Conservation (phyloP, 2,113 vertebrate species). For the Nycticorax nycticorax region DNA sequence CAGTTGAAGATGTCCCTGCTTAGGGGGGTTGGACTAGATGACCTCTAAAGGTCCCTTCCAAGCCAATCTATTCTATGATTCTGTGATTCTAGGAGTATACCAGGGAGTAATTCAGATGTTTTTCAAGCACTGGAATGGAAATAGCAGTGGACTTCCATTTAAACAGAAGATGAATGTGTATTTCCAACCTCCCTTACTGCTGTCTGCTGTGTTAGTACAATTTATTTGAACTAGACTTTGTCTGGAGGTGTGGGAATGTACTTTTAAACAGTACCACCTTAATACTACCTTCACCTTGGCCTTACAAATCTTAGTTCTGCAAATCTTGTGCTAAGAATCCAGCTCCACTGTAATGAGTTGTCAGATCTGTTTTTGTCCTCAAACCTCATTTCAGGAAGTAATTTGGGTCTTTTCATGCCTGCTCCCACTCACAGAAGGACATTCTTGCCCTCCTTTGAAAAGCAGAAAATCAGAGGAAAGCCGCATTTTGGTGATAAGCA, state of each 20-base stretch:
- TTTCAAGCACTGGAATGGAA: neutral
- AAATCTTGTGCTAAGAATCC: neutral
- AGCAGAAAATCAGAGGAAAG: constrained; percentile 21
- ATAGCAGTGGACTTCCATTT: neutral
- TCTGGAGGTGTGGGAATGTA: neutral
- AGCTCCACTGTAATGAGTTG: neutral
- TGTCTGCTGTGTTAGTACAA: neutral
- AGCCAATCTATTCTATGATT: neutral
- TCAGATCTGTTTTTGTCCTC: neutral
- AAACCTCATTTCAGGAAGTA: constrained; percentile 12
- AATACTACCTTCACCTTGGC: neutral
- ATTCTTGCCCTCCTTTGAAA: neutral
- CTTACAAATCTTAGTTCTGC: neutral
- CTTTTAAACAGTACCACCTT: neutral
- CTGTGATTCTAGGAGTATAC: neutral
- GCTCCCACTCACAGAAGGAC: neutral
- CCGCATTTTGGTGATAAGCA: neutral
- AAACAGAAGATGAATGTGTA: neutral
- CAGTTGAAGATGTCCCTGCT: neutral
- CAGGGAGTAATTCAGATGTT: neutral
- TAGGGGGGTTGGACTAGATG: neutral
- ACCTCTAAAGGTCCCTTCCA: neutral
- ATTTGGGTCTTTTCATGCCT: neutral
- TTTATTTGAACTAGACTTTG: neutral
- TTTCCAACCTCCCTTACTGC: neutral